Conservation (phyloP, 2,113 vertebrate species). For the Motacilla alba region DNA sequence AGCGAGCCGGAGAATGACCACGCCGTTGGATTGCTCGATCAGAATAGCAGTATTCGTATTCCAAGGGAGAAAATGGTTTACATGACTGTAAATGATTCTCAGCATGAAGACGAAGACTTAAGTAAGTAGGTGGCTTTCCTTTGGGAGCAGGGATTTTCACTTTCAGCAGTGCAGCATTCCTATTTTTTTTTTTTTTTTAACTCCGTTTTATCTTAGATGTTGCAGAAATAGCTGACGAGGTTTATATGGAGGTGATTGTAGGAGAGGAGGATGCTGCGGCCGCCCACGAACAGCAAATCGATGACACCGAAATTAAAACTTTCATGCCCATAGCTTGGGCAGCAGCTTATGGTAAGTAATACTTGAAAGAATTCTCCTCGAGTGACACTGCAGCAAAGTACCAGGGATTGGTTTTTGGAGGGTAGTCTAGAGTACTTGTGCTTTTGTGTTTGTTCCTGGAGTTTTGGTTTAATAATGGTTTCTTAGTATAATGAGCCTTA, state of each 20-base stretch:
- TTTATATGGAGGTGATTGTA: conserved; percentile 95
- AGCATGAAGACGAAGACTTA: conserved; percentile 89
- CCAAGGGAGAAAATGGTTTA: conserved; percentile 97
- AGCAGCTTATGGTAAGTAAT: conserved; percentile 86
- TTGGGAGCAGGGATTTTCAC: conserved; percentile 54
- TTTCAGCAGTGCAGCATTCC: conserved; percentile 9
- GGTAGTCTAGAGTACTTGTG: background rate
- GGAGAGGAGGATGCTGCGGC: conserved; percentile 87
- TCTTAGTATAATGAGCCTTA: conserved; percentile 16
- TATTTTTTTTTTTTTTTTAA: background rate
- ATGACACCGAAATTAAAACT: conserved; percentile 87
- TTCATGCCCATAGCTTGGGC: conserved; percentile 94
- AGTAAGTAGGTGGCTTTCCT: conserved; percentile 82
- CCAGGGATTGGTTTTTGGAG: background rate
- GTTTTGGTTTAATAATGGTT: background rate
- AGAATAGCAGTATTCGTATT: conserved; percentile 82
- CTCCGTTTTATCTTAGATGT: conserved; percentile 79
- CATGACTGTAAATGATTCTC: conserved; percentile 94
- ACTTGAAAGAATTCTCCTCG: background rate
- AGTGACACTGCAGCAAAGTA: background rate
- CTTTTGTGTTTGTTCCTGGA: background rate
- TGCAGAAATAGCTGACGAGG: conserved; percentile 90
- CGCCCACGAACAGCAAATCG: conserved; percentile 83
- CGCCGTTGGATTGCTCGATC: conserved; percentile 83
- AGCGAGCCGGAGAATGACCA: conserved; percentile 88